These are phyloP conservation scores for Lophura nycthemera DNA, from an alignment of 2,113 vertebrate genomes.

Conservation along the genomic window DNA sequence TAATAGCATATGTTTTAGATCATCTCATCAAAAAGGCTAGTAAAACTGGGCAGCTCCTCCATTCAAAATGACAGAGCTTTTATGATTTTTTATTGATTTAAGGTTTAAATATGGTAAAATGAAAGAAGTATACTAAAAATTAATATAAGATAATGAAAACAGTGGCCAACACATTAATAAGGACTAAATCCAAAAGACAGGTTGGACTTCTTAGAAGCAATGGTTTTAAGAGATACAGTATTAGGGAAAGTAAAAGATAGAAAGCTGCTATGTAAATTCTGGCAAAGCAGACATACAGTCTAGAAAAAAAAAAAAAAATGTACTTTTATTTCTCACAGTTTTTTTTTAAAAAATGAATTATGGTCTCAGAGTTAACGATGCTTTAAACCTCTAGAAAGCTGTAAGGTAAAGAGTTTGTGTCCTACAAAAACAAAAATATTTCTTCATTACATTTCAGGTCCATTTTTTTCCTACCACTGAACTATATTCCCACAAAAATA, in stretches of 20 bases:
- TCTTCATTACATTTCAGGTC: background rate
- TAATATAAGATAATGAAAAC: slow-evolving; percentile 50
- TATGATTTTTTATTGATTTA: slow-evolving; percentile 41
- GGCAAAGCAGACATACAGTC: background rate
- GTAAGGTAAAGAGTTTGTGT: background rate
- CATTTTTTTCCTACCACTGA: background rate
- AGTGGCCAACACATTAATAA: slow-evolving; percentile 16
- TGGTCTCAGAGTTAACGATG: background rate
- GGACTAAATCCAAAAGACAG: slow-evolving; percentile 11
- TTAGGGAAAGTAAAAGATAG: background rate
- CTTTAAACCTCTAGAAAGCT: background rate
- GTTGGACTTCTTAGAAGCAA: background rate
- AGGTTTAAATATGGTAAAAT: slow-evolving; percentile 45
- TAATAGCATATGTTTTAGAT: slow-evolving; percentile 39
- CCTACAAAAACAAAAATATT: background rate
- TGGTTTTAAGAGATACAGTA: background rate
- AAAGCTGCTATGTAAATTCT: background rate
- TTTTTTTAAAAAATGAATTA: background rate
- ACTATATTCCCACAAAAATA: too few relatives aligned
- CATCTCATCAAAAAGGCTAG: background rate
- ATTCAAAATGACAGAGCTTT: background rate
- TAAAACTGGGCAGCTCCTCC: slow-evolving; percentile 43
- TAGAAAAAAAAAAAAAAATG: background rate
- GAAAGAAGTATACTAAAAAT: slow-evolving; percentile 21
- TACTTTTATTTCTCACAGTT: background rate